Base-by-base conservation (phyloP, 1,140 invertebrate genomes). In the Drosophila littoralis region DNA sequence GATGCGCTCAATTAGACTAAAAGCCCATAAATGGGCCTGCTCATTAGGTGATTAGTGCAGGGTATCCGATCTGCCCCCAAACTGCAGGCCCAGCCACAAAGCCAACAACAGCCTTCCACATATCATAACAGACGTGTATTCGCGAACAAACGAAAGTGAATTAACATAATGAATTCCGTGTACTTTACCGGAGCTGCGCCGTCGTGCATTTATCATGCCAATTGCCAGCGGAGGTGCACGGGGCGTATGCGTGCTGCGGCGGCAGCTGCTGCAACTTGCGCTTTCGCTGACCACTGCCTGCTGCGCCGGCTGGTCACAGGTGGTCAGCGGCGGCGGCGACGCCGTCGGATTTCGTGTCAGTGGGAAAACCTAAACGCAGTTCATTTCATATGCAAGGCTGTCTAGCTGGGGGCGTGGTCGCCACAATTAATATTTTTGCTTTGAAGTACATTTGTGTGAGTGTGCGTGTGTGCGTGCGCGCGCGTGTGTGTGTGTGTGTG, bases 1-100 rank as follows among this genome's bases (percentile, higher is more conserved):
- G 71, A 54, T 54, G 82, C 83, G 82, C 83, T 66, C 83, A 88
- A 86, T 86, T 86, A 86, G 60, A 40, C 83, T 86, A 86, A 86
- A 76, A 86, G 82, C 82, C 79, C 64, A 57, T 54, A 75, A 50
- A 64, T 75, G 48, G 17, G 15, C 51, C 35, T 50, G 69, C 57
- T 38, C 58, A 60, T 63, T 61, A 68, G 80, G 64, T 55, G 54
- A 52, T 75, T 72, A 58, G 38, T 32, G 45, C 60, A 52, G 46
- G 28, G 40, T 12, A 45, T 6, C 35, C 36, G 46, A 45, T 8
- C 43, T 3, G 22, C 22, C 22, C 22, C 22, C 17, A 17, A 17
- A 17, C n/a, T 17, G 17, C 17, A 17, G 17, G 17, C 17, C 17
- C 17, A 17, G 17, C 17, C 22, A 28, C 51, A 63, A 58, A 57